Evolutionary conservation across 2,797 vertebrate genomes (phyloP).

Genomic region (Microctenopoma steveboyesi): DNA sequence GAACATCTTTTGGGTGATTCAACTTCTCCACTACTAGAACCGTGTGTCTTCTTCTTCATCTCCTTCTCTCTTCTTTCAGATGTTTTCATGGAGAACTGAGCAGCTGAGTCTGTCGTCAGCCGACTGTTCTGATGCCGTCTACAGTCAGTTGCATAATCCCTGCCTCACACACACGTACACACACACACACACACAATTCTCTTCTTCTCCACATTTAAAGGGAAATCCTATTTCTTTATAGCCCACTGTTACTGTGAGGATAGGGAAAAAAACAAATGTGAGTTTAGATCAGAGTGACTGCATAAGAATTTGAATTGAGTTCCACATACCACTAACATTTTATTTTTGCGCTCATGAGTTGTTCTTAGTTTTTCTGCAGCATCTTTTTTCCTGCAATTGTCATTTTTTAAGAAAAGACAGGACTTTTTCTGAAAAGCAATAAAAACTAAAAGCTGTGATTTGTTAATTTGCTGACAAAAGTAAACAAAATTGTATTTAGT

Average conservation of each 20-base stretch:
- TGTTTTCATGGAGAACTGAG: neutral
- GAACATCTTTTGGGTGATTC: too few species aligned
- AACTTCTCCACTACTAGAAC: neutral
- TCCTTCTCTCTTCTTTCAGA: neutral
- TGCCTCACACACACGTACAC: neutral
- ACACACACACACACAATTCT: neutral
- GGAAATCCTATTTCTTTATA: neutral
- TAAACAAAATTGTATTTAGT: too few species aligned
- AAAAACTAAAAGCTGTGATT: too few species aligned
- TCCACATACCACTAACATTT: neutral
- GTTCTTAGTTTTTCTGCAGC: neutral
- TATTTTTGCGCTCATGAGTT: neutral
- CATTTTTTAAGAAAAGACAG: too few species aligned
- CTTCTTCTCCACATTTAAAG: neutral
- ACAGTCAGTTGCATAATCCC: neutral
- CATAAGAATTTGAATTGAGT: too few species aligned
- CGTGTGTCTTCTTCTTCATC: neutral
- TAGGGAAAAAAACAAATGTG: too few species aligned
- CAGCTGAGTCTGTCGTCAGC: neutral
- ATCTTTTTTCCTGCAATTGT: neutral
- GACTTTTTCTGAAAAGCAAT: too few species aligned
- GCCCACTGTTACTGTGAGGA: too few species aligned
- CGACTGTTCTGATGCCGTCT: neutral
- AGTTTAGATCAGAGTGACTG: too few species aligned
- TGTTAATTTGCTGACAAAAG: too few species aligned